Conservation (phyloP, 2,113 vertebrate species). For the Hipposideros armiger region DNA sequence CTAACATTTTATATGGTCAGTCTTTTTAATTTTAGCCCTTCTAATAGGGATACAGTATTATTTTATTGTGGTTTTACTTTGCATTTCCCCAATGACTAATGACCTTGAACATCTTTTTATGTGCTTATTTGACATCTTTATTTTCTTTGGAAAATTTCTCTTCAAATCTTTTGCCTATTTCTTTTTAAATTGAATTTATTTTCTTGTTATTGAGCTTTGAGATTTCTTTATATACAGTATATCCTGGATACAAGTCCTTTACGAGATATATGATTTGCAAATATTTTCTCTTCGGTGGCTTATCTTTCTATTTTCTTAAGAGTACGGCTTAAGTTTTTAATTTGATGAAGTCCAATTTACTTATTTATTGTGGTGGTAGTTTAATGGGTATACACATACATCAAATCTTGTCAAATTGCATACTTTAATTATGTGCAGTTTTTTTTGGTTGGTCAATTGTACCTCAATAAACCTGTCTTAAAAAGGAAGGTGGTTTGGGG, state of each 20-base stretch:
- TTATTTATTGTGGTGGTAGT: not conserved
- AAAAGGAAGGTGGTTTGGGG: not conserved
- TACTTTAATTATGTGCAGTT: not conserved
- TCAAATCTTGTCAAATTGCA: not conserved
- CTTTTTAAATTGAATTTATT: not conserved
- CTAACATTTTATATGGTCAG: not conserved
- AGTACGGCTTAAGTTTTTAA: not conserved
- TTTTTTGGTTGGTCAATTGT: not conserved
- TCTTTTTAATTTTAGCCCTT: not conserved
- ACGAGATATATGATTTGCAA: not conserved
- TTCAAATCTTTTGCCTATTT: not conserved
- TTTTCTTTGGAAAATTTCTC: not conserved
- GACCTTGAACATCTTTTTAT: not conserved
- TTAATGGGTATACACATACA: not conserved
- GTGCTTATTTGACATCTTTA: not conserved
- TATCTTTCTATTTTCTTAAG: conserved; percentile 12
- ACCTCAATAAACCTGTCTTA: not conserved
- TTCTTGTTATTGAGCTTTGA: not conserved
- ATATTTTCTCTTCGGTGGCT: not conserved
- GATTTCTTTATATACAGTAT: not conserved
- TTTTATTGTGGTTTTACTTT: not conserved
- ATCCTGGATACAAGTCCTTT: not conserved
- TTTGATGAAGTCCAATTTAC: not conserved
- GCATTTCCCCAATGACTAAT: not conserved
- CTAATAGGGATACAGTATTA: not conserved